Percentiles rank a stretch among this genome's conserved stretches.
phyloP scores from a whole-genome alignment of 2,113 vertebrate genomes.

The Geococcyx californianus region DNA sequence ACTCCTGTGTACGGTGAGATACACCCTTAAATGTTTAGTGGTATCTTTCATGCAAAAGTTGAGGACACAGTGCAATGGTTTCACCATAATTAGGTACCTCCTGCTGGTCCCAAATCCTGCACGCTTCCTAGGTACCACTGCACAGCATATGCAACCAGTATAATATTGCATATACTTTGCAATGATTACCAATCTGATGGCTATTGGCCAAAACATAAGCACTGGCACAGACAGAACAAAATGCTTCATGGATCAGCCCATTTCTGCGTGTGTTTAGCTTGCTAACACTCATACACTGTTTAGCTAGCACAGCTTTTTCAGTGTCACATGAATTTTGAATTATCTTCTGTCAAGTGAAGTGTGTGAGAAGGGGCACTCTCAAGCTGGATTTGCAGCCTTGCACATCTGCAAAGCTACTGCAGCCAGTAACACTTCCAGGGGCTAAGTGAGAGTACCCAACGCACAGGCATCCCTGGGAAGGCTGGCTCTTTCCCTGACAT shows the following conservation, averaged over 20 bases:
- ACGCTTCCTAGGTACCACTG: neutral
- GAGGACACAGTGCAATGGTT: neutral
- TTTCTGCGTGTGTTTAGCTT: neutral
- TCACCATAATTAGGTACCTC: neutral
- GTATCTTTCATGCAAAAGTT: neutral
- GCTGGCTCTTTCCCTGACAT: neutral
- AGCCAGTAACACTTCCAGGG: neutral
- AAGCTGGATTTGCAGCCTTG: neutral
- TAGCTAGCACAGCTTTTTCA: neutral
- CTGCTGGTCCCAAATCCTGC: neutral
- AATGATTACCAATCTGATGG: neutral
- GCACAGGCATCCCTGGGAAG: neutral
- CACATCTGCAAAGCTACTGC: neutral
- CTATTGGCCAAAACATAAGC: neutral
- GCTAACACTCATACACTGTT: neutral
- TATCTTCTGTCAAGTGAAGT: neutral
- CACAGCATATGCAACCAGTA: too few relatives aligned
- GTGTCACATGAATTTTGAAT: neutral
- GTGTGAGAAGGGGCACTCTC: neutral
- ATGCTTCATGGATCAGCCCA: neutral
- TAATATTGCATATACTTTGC: neutral
- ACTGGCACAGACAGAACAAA: neutral
- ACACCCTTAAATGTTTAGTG: neutral
- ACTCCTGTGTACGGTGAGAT: neutral
- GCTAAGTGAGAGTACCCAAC: neutral